These are phyloP conservation scores for Mesorhabditis spiculigera DNA, from an alignment of 2,888 invertebrate genomes.

Conservation along the genomic window DNA sequence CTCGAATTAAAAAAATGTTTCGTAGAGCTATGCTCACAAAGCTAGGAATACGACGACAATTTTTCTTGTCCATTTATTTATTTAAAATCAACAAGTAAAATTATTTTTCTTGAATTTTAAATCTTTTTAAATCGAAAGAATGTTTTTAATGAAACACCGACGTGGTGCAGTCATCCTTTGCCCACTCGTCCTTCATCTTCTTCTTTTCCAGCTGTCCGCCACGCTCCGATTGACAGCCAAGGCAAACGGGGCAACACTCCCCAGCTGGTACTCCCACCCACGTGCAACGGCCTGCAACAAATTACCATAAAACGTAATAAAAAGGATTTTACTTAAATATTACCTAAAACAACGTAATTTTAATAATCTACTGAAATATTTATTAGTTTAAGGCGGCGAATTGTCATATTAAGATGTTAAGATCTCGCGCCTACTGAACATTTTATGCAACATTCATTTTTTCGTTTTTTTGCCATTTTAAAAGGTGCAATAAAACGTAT, in stretches of 20 bases:
- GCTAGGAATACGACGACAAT: background rate
- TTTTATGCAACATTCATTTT: no score
- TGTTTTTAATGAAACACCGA: slow-evolving; percentile 11
- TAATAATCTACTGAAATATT: no score
- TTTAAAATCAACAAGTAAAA: no score
- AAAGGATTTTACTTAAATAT: no score
- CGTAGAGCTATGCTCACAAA: no score
- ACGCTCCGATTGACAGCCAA: slow-evolving; percentile 51
- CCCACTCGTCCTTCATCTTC: slow-evolving; percentile 42
- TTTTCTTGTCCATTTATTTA: background rate
- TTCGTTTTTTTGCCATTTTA: no score
- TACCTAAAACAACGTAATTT: no score
- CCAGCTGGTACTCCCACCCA: slow-evolving; percentile 50
- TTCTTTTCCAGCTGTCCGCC: slow-evolving; percentile 27
- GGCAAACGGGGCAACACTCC: slow-evolving; percentile 55
- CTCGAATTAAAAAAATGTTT: no score
- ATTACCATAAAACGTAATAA: background rate
- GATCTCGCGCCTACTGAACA: no score
- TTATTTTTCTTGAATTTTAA: background rate
- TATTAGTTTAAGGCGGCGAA: no score
- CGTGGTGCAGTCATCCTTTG: slow-evolving; percentile 54
- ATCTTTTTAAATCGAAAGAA: background rate
- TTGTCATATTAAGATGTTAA: no score
- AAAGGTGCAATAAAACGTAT: no score
- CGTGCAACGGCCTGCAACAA: slow-evolving; percentile 40